A percentile compares a stretch with the other conserved stretches of the same genome.
Evolutionary conservation across 2,113 vertebrate species (phyloP).

Genomic region (Tyto alba): DNA sequence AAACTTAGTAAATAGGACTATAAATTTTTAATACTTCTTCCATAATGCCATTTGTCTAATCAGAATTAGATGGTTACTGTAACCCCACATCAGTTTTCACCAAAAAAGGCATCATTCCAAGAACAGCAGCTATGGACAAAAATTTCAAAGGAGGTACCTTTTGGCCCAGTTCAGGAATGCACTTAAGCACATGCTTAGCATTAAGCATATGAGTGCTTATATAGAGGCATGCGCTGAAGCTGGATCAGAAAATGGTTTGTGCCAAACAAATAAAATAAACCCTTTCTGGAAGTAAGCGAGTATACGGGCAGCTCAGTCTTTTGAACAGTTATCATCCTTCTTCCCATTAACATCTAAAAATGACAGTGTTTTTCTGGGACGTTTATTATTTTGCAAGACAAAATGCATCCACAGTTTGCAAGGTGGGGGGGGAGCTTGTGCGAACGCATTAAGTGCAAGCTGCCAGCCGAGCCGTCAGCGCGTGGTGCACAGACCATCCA

Average conservation of each 20-base stretch:
- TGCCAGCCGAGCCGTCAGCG: neutral
- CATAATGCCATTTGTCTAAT: constrained; percentile 66
- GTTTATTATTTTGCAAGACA: neutral
- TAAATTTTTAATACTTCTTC: constrained; percentile 78
- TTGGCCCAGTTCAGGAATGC: constrained; percentile 33
- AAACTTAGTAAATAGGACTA: constrained; percentile 71
- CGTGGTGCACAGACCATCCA: neutral
- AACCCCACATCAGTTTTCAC: constrained; percentile 30
- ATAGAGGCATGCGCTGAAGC: neutral
- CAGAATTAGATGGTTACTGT: constrained; percentile 58
- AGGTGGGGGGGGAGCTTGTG: neutral
- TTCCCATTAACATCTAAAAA: neutral
- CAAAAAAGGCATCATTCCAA: constrained; percentile 57
- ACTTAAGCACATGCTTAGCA: constrained; percentile 1
- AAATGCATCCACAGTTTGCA: neutral
- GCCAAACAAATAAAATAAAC: neutral
- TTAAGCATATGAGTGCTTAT: constrained; percentile 27
- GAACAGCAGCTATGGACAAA: constrained; percentile 6
- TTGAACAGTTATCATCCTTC: neutral
- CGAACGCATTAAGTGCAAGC: neutral
- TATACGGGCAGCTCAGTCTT: neutral
- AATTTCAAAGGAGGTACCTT: constrained; percentile 31
- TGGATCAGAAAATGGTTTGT: neutral
- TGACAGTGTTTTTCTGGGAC: neutral
- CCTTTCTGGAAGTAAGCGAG: neutral